Conservation (phyloP, 2,797 vertebrate genomes). For the Melanotaenia nigrans region DNA sequence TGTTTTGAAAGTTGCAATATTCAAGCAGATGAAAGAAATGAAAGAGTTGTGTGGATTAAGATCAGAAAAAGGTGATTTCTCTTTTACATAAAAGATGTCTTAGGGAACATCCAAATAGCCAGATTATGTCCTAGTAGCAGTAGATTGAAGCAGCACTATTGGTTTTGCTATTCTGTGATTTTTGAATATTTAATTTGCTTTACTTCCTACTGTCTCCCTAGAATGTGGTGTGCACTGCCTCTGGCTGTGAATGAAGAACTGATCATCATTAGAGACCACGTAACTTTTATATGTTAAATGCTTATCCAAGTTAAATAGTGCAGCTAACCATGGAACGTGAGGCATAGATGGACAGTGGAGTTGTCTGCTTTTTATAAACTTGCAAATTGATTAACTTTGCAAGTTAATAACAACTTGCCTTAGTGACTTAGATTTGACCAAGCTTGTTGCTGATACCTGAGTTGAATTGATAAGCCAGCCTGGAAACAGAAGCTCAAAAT, state of each 20-base stretch:
- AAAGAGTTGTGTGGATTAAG: slow-evolving; percentile 41
- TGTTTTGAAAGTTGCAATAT: slow-evolving; percentile 48
- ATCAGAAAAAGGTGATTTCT: slow-evolving; percentile 46
- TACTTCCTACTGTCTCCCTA: slow-evolving; percentile 26
- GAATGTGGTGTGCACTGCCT: slow-evolving; percentile 14
- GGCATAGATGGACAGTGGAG: neutral
- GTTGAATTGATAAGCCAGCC: neutral
- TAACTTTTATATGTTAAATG: neutral
- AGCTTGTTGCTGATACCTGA: neutral
- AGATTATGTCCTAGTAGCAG: slow-evolving; percentile 59
- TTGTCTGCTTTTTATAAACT: slow-evolving; percentile 5
- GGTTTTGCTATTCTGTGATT: slow-evolving; percentile 59
- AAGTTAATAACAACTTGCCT: neutral
- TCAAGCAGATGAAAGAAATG: slow-evolving; percentile 51
- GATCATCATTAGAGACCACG: slow-evolving; percentile 8
- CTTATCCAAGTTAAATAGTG: neutral
- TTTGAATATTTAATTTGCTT: slow-evolving; percentile 52
- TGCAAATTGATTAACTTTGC: neutral
- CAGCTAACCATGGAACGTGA: neutral
- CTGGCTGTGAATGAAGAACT: slow-evolving; percentile 26
- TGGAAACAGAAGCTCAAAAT: neutral
- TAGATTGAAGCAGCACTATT: slow-evolving; percentile 61
- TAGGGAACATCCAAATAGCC: slow-evolving; percentile 51
- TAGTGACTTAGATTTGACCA: neutral
- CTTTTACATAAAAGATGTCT: slow-evolving; percentile 48